These are phyloP conservation scores for Syngnathus typhle DNA, from an alignment of 2,113 vertebrate genomes.

Conservation along the genomic window DNA sequence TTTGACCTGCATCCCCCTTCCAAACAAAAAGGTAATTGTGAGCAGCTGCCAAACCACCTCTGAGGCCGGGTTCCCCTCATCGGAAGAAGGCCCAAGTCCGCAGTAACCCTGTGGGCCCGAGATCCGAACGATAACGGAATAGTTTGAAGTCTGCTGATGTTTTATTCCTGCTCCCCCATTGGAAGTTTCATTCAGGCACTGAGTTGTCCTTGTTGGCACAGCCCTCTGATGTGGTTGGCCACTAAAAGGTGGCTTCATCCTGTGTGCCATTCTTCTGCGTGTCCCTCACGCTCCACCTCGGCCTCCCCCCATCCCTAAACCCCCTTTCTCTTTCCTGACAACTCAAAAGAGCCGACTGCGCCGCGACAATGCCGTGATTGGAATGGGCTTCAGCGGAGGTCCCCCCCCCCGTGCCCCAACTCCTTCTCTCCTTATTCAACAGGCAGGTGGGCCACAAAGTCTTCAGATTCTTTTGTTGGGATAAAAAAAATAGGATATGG, in stretches of 20 bases:
- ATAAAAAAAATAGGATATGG: conserved; percentile 70
- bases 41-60: conserved; percentile 60
- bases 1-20: conserved; percentile 61
- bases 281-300: conserved; percentile 44
- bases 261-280: conserved; percentile 81
- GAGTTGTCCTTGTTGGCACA: conserved; percentile 85
- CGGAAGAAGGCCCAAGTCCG: conserved; percentile 40
- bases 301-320: not conserved
- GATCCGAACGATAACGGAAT: not conserved
- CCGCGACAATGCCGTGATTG: conserved; percentile 98
- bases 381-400: conserved; percentile 42
- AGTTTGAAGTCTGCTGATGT: not conserved
- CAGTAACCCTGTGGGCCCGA: conserved; percentile 24
- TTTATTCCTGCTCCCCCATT: not conserved
- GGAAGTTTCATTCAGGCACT: conserved; percentile 77
- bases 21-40: conserved; percentile 74
- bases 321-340: conserved; percentile 86
- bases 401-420: conserved; percentile 35
- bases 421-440: conserved; percentile 91
- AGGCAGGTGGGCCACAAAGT: conserved; percentile 99
- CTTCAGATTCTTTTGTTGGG: conserved; percentile 98
- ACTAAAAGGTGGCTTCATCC: conserved; percentile 91
- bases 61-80: conserved; percentile 46
- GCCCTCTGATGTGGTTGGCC: conserved; percentile 93
- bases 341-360: conserved; percentile 98